Conservation (phyloP, 1,140 invertebrate species). For the Zaprionus davidi region DNA sequence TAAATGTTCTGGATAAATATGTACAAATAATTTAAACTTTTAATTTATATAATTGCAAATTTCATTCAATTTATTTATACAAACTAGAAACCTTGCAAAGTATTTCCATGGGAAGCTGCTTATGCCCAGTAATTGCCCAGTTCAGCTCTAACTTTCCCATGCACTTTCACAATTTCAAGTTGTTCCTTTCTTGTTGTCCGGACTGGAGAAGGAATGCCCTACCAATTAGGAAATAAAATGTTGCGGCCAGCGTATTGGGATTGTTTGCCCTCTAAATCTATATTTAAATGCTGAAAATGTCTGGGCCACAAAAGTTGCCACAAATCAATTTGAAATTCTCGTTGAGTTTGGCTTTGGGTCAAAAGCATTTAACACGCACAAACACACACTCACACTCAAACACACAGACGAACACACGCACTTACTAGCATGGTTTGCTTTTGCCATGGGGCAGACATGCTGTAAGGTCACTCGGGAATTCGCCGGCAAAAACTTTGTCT, state of each 20-base stretch:
- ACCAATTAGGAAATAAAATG: constrained; percentile 17
- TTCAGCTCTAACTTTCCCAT: not conserved
- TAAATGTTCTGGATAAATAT: too few species aligned
- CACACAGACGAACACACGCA: not conserved
- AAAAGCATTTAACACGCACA: constrained; percentile 41
- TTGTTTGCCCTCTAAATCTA: constrained; percentile 35
- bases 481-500: constrained; percentile 26
- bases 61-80: not conserved
- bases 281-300: constrained; percentile 49
- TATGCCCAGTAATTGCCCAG: not conserved
- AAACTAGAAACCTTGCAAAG: not conserved
- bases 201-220: not conserved
- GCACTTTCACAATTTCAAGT: not conserved
- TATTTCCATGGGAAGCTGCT: not conserved
- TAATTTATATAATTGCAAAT: not conserved
- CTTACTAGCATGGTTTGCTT: not conserved
- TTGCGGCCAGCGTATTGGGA: constrained; percentile 20
- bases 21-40: not conserved
- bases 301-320: constrained; percentile 48
- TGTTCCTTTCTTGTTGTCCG: not conserved
- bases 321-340: constrained; percentile 47
- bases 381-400: constrained; percentile 3
- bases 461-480: constrained; percentile 34
- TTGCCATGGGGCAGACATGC: constrained; percentile 12
- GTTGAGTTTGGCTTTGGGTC: constrained; percentile 42